phyloP scores from a whole-genome alignment of 2,113 vertebrate species.

The Chitala chitala region DNA sequence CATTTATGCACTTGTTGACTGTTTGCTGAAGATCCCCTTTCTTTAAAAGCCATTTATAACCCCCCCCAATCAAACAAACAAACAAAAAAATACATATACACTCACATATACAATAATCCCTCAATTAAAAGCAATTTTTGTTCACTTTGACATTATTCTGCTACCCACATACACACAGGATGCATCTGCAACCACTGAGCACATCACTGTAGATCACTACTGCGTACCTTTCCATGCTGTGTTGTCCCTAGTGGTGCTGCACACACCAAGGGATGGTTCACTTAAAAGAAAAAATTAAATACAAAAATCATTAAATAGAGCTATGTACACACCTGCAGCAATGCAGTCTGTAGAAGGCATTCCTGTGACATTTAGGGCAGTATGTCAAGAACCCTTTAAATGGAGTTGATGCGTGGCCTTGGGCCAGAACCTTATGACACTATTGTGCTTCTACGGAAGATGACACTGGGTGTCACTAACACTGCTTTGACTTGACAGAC shows the following conservation, averaged over 20 bases:
- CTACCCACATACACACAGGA: too few species aligned
- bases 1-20: too few species aligned
- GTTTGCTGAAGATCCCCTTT: background rate
- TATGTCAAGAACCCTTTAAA: too few species aligned
- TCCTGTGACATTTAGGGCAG: background rate
- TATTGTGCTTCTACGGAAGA: background rate
- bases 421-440: background rate
- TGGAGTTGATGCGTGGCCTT: background rate
- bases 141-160: background rate
- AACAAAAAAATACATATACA: too few species aligned
- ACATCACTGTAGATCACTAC: too few species aligned
- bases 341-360: slow-evolving; percentile 8
- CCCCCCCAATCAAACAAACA: background rate
- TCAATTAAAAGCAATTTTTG: background rate
- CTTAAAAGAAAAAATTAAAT: slow-evolving; percentile 6
- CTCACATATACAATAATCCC: background rate
- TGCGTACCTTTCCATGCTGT: too few species aligned
- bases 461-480: too few species aligned
- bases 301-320: slow-evolving; percentile 26
- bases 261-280: background rate
- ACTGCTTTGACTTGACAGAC: too few species aligned
- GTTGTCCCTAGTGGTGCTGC: background rate
- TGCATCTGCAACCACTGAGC: too few species aligned
- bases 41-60: background rate
- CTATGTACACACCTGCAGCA: slow-evolving; percentile 18